A percentile compares a stretch with the other conserved stretches of the same genome.
Conservation (phyloP, 2,113 vertebrate species). For the Plectropomus leopardus region DNA sequence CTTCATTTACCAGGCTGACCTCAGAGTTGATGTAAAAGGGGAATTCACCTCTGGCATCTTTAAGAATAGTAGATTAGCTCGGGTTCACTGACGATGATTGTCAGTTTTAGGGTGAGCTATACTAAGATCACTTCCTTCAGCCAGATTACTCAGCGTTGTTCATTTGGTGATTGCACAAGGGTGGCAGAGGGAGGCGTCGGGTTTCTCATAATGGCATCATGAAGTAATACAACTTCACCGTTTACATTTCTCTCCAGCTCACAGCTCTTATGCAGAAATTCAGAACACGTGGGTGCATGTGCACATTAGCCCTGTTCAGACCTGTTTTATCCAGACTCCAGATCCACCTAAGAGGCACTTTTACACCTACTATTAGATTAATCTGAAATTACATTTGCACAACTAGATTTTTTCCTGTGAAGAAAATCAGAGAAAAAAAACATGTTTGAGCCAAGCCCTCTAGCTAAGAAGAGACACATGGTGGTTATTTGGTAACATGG, state of each 20-base stretch:
- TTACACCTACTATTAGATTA: background rate
- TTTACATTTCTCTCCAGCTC: background rate
- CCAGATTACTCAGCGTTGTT: slow-evolving; percentile 54
- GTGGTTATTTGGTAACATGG: background rate
- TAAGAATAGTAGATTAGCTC: background rate
- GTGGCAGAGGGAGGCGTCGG: background rate
- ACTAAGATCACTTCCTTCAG: slow-evolving; percentile 40
- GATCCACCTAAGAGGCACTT: background rate
- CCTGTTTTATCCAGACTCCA: background rate
- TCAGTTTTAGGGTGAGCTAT: slow-evolving; percentile 18
- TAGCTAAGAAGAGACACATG: background rate
- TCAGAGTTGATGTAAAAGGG: slow-evolving; percentile 36
- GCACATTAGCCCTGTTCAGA: background rate
- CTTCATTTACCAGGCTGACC: slow-evolving; percentile 35
- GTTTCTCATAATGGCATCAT: slow-evolving; percentile 3
- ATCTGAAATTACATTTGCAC: background rate
- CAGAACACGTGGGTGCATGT: background rate
- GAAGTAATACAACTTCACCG: slow-evolving; percentile 5
- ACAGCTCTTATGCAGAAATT: background rate
- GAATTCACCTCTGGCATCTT: slow-evolving; percentile 20
- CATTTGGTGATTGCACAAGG: background rate
- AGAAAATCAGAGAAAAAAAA: background rate
- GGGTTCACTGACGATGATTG: background rate
- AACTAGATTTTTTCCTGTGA: background rate
- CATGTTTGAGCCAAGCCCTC: background rate